phyloP scores from a whole-genome alignment of 2,888 invertebrate species.

The Drosophila picticornis region DNA sequence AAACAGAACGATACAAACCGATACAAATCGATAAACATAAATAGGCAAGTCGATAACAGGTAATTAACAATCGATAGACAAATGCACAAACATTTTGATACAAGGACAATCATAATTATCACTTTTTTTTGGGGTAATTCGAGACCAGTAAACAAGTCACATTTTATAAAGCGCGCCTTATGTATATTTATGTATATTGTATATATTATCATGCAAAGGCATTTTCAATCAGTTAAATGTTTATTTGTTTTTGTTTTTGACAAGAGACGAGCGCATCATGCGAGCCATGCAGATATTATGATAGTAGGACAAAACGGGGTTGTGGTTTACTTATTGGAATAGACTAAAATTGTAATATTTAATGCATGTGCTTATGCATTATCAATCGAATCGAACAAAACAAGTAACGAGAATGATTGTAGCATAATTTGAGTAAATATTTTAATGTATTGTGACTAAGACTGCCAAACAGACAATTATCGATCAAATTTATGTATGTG shows the following conservation, averaged over 20 bases:
- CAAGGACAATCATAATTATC: constrained; percentile 52
- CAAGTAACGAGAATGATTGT: background rate
- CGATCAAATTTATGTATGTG: background rate
- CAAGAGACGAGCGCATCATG: constrained; percentile 57
- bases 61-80: constrained; percentile 61
- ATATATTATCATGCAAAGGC: constrained; percentile 29
- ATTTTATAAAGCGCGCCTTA: background rate
- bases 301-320: constrained; percentile 22
- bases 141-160: constrained; percentile 7
- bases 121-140: constrained; percentile 3
- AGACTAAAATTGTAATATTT: background rate
- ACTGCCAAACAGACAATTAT: background rate
- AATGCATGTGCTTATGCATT: constrained; percentile 16
- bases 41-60: constrained; percentile 55
- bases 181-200: background rate
- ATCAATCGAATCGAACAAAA: constrained; percentile 27
- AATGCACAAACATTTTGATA: constrained; percentile 63
- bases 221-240: background rate
- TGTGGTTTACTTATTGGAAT: constrained; percentile 4
- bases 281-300: constrained; percentile 61
- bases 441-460: background rate
- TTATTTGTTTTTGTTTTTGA: constrained; percentile 34
- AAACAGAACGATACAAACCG: constrained; percentile 84
- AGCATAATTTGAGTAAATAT: background rate
- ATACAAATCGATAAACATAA: constrained; percentile 63